Evolutionary conservation across 2,797 vertebrate genomes (phyloP).

Genomic region (Bradypodion ventrale): DNA sequence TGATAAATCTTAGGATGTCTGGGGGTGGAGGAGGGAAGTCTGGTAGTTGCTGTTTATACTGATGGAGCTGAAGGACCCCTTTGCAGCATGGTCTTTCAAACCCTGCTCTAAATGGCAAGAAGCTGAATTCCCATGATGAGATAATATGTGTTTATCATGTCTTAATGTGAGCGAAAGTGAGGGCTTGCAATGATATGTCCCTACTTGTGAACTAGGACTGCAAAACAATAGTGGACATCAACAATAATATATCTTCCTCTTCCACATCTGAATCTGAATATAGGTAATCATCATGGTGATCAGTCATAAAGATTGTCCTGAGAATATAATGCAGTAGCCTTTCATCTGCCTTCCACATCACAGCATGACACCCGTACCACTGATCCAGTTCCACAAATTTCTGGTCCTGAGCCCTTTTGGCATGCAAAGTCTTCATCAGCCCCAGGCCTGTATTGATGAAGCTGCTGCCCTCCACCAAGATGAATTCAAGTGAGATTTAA

Average conservation of each 20-base stretch:
- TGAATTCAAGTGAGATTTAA: no score
- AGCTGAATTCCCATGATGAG: background rate
- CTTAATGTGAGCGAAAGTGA: background rate
- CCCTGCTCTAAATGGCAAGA: background rate
- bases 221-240: background rate
- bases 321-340: no score
- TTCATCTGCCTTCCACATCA: no score
- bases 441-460: no score
- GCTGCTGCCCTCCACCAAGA: no score
- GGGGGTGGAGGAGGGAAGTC: background rate
- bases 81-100: background rate
- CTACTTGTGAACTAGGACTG: background rate
- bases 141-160: background rate
- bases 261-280: no score
- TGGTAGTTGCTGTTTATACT: background rate
- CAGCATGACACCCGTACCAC: no score
- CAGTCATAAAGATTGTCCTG: no score
- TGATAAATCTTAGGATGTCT: background rate
- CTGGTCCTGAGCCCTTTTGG: no score
- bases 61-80: background rate
- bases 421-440: no score
- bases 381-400: no score
- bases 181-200: background rate
- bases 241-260: background rate
- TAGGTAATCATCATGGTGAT: no score